Conservation (phyloP, 1,140 invertebrate genomes). For the Bombyx mandarina region DNA sequence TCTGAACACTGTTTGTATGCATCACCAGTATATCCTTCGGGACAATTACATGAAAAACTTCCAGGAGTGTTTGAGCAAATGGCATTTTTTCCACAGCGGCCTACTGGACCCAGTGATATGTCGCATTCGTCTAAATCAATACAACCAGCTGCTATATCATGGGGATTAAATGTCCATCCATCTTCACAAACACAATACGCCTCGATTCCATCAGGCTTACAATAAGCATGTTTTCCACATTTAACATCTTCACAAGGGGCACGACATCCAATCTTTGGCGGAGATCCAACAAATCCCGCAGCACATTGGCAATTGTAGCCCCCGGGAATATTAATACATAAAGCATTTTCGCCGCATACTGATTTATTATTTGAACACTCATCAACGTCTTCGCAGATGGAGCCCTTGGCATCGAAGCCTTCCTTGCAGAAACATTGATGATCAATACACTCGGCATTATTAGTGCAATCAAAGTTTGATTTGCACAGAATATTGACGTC, state of each 20-base stretch:
- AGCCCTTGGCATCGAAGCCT: conserved; percentile 86
- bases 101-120: conserved; percentile 79
- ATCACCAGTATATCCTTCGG: conserved; percentile 85
- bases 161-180: conserved; percentile 93
- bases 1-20: conserved; percentile 83
- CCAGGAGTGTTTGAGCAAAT: conserved; percentile 87
- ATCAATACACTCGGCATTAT: conserved; percentile 91
- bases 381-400: conserved; percentile 85
- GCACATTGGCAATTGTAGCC: conserved; percentile 91
- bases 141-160: conserved; percentile 89
- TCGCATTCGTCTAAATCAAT: conserved; percentile 96
- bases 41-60: conserved; percentile 82
- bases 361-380: conserved; percentile 81
- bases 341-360: conserved; percentile 83
- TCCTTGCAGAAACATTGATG: conserved; percentile 92
- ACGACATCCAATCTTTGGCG: conserved; percentile 85
- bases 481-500: conserved; percentile 89
- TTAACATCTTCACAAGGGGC: conserved; percentile 93
- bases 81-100: conserved; percentile 87
- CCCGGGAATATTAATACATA: conserved; percentile 88
- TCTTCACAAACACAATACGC: conserved; percentile 94
- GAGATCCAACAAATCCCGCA: conserved; percentile 86
- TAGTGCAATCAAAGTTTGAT: conserved; percentile 92
- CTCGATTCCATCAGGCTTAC: conserved; percentile 89
- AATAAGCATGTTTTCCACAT: conserved; percentile 90